These are phyloP conservation scores for Cheilosia pagana DNA, from an alignment of 2,888 invertebrate species.

Conservation along the genomic window DNA sequence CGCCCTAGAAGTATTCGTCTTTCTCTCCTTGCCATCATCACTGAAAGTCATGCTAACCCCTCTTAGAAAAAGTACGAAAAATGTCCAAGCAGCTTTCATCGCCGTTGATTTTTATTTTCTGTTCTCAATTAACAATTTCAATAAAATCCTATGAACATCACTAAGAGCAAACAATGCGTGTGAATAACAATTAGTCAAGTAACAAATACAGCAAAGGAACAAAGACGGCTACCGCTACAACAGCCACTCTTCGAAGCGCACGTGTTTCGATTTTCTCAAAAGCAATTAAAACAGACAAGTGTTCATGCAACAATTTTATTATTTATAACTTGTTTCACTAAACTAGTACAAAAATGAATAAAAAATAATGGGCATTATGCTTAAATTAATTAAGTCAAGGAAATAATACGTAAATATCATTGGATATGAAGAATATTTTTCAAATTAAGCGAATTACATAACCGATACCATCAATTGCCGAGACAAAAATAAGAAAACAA, in stretches of 20 bases:
- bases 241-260: neutral
- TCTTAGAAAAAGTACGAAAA: no score
- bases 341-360: constrained; percentile 41
- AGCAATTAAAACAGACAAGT: constrained; percentile 3
- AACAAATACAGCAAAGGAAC: no score
- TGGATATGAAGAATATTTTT: constrained; percentile 35
- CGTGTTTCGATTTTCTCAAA: neutral
- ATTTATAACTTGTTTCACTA: constrained; percentile 19
- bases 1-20: no score
- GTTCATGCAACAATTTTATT: constrained; percentile 48
- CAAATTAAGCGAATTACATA: constrained; percentile 42
- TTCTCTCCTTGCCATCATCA: no score
- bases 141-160: no score
- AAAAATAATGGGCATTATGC: neutral
- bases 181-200: no score
- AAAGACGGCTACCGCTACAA: no score
- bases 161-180: no score
- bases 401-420: constrained; percentile 20
- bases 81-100: no score
- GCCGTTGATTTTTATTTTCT: no score
- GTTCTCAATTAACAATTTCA: no score
- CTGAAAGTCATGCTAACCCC: no score
- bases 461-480: constrained; percentile 28
- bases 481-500: constrained; percentile 7
- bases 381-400: neutral